Evolutionary conservation across 2,888 invertebrate genomes (phyloP).

Genomic region (Diaprepes abbreviatus): DNA sequence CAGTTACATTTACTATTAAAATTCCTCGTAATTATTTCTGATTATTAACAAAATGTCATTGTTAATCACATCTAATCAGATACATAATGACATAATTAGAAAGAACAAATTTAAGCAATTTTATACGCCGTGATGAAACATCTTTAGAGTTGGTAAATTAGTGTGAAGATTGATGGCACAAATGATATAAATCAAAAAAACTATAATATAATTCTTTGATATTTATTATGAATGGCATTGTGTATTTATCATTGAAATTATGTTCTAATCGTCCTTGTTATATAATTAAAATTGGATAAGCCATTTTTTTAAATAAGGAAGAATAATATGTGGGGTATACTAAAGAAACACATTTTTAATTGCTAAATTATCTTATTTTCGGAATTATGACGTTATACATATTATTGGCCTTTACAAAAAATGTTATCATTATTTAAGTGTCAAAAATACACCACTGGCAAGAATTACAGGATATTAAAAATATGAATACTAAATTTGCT

Average conservation of each 20-base stretch:
- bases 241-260: slow-evolving; percentile 1
- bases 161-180: slow-evolving; percentile 3
- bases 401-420: too few species aligned
- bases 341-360: too few species aligned
- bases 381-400: too few species aligned
- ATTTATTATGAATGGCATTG: slow-evolving; percentile 12
- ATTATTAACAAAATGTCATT: slow-evolving; percentile 7
- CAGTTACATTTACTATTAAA: background rate
- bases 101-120: slow-evolving; percentile 13
- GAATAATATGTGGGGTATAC: background rate
- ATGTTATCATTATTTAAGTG: too few species aligned
- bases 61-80: slow-evolving; percentile 4
- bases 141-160: slow-evolving; percentile 9
- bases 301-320: background rate
- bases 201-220: slow-evolving; percentile 10
- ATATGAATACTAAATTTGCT: too few species aligned
- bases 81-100: slow-evolving; percentile 16
- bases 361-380: too few species aligned
- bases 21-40: slow-evolving; percentile 3
- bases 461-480: too few species aligned
- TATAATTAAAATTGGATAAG: background rate
- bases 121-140: slow-evolving; percentile 3
- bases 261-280: slow-evolving; percentile 6
- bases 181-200: slow-evolving; percentile 19
- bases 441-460: too few species aligned